Conservation (phyloP, 2,113 vertebrate genomes). For the Tor tambroides region DNA sequence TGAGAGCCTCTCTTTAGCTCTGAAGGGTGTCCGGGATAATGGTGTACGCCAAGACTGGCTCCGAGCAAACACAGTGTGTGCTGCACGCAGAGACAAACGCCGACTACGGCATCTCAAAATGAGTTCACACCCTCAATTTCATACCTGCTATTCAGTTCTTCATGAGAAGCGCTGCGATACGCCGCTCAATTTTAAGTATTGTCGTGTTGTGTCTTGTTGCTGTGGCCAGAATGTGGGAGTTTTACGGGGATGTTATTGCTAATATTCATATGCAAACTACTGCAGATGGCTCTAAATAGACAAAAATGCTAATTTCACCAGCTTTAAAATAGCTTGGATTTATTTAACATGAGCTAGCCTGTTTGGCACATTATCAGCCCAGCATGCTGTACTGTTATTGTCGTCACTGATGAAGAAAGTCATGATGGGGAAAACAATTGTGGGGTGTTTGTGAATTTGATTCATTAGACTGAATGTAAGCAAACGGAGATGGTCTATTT, state of each 20-base stretch:
- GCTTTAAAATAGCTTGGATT: neutral
- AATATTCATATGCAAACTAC: neutral
- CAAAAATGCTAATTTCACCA: neutral
- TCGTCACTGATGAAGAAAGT: neutral
- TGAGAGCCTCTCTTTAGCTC: conserved; percentile 21
- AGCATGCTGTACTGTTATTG: neutral
- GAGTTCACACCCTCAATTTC: conserved; percentile 39
- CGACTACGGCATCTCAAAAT: neutral
- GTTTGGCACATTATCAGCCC: neutral
- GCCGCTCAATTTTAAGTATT: neutral
- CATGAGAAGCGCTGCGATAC: neutral
- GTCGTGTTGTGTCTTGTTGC: neutral
- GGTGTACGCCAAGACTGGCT: neutral
- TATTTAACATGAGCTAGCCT: neutral
- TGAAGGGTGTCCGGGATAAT: conserved; percentile 2
- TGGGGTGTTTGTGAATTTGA: too few relatives aligned
- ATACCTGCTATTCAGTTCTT: conserved; percentile 23
- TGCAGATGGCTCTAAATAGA: neutral
- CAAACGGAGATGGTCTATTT: neutral
- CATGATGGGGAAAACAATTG: neutral
- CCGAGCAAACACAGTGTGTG: neutral
- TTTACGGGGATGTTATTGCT: neutral
- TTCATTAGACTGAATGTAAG: neutral
- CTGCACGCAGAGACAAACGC: neutral
- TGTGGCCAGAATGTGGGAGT: neutral